phyloP scores from a whole-genome alignment of 2,888 invertebrate species.

The Luperina nickerlii region DNA sequence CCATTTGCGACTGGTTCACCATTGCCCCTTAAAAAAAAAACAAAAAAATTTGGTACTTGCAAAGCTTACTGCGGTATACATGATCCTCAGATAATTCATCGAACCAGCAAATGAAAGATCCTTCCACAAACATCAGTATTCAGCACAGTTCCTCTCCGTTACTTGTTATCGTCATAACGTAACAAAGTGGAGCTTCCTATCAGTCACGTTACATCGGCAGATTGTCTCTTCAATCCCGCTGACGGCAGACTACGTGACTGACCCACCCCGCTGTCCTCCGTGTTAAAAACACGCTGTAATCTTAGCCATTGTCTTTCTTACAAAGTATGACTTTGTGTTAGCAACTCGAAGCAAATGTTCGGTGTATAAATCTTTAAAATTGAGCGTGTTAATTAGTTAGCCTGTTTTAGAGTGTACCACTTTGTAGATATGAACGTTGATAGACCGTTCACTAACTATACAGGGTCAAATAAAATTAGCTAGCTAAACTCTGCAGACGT shows the following conservation, averaged over 20 bases:
- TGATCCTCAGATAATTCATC: conserved; percentile 1
- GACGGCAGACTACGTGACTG: conserved; percentile 43
- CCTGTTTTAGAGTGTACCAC: background rate
- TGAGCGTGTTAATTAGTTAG: background rate
- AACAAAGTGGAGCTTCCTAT: conserved; percentile 39
- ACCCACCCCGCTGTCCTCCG: background rate
- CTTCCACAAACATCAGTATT: conserved; percentile 38
- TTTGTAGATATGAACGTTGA: background rate
- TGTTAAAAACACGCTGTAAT: conserved; percentile 24
- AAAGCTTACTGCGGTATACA: background rate
- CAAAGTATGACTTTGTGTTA: conserved; percentile 18
- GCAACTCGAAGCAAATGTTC: background rate
- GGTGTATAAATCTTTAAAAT: background rate
- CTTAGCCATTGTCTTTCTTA: conserved; percentile 15
- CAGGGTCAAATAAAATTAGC: too few relatives aligned
- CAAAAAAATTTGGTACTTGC: background rate
- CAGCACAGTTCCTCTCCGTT: background rate
- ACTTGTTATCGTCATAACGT: conserved; percentile 30
- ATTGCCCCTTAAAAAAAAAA: background rate
- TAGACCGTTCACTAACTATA: background rate
- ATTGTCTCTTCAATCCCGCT: conserved; percentile 32
- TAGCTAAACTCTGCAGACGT: too few relatives aligned
- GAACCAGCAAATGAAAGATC: conserved; percentile 17
- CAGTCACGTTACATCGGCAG: conserved; percentile 46
- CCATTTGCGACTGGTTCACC: too few relatives aligned